Conservation (phyloP, 1,140 invertebrate species). For the Dendrolimus punctatus region DNA sequence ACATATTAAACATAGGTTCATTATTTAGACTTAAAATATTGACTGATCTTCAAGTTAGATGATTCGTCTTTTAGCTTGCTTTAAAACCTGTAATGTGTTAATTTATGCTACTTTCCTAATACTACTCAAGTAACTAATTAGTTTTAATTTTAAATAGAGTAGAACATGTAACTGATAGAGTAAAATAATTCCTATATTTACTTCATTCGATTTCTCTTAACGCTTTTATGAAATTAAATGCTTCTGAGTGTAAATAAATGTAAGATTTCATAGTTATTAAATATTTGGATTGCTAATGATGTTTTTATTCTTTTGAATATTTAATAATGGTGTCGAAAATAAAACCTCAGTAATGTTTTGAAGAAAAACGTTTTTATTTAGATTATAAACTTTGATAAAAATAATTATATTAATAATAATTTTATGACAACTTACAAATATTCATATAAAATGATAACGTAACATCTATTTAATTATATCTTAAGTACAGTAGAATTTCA, state of each 20-base stretch:
- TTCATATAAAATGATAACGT: constrained; percentile 71
- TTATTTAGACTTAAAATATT: constrained; percentile 6
- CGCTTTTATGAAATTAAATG: constrained; percentile 25
- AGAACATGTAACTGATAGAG: too few species aligned
- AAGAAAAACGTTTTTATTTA: constrained; percentile 72
- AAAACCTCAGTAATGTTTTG: constrained; percentile 51
- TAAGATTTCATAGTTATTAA: constrained; percentile 6
- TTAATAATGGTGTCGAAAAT: constrained; percentile 11
- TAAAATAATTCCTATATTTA: too few species aligned
- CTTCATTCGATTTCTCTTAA: constrained; percentile 10
- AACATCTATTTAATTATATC: constrained; percentile 66
- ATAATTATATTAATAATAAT: constrained; percentile 72
- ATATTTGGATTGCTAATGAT: constrained; percentile 2
- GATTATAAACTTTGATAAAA: constrained; percentile 73
- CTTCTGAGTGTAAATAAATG: constrained; percentile 23
- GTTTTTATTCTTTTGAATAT: neutral
- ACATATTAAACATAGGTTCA: too few species aligned
- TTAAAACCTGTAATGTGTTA: constrained; percentile 3
- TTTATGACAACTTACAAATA: constrained; percentile 71
- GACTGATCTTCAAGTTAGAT: constrained; percentile 37
- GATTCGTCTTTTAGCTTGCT: constrained; percentile 17
- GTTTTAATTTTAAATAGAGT: too few species aligned
- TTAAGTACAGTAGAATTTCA: constrained; percentile 62
- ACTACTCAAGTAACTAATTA: too few species aligned
- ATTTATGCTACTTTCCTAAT: too few species aligned